A percentile compares a stretch with the other conserved stretches of the same genome.
Evolutionary conservation across 2,888 invertebrate genomes (phyloP).

Genomic region (Brachylomia viminalis): DNA sequence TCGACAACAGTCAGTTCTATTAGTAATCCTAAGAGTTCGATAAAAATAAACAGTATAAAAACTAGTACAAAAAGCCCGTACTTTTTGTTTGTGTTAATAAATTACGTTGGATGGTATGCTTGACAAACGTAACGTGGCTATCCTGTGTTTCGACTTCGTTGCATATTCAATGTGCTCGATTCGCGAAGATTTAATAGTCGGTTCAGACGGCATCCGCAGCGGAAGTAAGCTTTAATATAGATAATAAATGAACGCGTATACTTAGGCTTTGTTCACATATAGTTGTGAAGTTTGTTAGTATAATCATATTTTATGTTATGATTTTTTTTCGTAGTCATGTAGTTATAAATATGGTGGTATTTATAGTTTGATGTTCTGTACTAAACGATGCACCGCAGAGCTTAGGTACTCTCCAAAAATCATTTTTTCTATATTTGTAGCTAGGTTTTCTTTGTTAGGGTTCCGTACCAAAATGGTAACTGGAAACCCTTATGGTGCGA

Average conservation of each 20-base stretch:
- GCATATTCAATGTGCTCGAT: constrained; percentile 81
- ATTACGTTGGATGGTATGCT: constrained; percentile 53
- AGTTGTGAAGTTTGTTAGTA: constrained; percentile 6
- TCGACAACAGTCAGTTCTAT: background rate
- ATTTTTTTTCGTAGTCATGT: background rate
- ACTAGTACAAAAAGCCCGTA: constrained; percentile 2
- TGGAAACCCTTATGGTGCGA: background rate
- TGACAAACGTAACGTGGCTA: constrained; percentile 66
- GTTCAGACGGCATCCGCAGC: constrained; percentile 70
- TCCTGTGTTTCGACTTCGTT: constrained; percentile 73
- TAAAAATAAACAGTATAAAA: constrained; percentile 22
- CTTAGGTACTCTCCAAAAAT: background rate
- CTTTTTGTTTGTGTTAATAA: constrained; percentile 50
- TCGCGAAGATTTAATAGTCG: constrained; percentile 79
- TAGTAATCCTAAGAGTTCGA: background rate
- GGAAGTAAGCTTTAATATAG: constrained; percentile 84
- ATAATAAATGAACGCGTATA: constrained; percentile 74
- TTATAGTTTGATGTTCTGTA: background rate
- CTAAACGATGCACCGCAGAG: background rate
- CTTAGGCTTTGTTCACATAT: constrained; percentile 71
- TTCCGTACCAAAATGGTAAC: background rate
- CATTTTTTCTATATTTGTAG: background rate
- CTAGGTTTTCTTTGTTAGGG: background rate
- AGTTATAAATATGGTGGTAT: background rate
- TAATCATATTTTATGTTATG: background rate